Percentiles rank a stretch among this genome's conserved stretches.
Evolutionary conservation across 2,113 vertebrate species (phyloP).

Genomic region (Epinephelus moara): DNA sequence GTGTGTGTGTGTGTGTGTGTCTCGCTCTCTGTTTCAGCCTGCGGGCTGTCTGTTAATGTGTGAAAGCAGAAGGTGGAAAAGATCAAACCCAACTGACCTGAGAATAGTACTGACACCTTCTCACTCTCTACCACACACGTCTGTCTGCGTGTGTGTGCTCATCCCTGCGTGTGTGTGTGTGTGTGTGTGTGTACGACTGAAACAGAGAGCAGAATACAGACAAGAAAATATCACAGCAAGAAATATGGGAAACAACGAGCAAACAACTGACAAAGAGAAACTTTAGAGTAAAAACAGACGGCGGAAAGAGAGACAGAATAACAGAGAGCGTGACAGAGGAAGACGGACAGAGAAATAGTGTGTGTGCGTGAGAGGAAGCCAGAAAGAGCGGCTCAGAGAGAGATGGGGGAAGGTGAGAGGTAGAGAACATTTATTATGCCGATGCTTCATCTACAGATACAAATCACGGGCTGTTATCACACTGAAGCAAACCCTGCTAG

Average conservation of each 20-base stretch:
- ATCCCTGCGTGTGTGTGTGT: constrained; percentile 21
- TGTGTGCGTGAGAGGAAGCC: constrained; percentile 45
- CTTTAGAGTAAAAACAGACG: constrained; percentile 16
- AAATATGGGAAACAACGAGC: background rate
- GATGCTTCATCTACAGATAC: constrained; percentile 83
- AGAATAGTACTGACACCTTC: constrained; percentile 80
- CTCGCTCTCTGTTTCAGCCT: constrained; percentile 67
- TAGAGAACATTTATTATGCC: constrained; percentile 81
- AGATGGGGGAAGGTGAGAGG: constrained; percentile 69
- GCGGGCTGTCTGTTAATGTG: constrained; percentile 75
- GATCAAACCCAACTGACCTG: constrained; percentile 80
- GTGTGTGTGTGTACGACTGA: constrained; percentile 25
- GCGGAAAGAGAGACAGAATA: constrained; percentile 35
- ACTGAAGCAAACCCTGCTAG: constrained; percentile 78
- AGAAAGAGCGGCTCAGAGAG: constrained; percentile 40
- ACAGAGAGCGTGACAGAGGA: constrained; percentile 33
- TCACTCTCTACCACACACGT: constrained; percentile 61
- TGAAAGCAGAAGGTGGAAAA: constrained; percentile 82
- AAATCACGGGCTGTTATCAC: constrained; percentile 84
- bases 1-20: background rate
- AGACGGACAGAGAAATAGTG: constrained; percentile 57
- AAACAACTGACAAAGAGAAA: constrained; percentile 25
- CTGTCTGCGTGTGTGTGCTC: constrained; percentile 14
- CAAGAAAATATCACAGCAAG: constrained; percentile 2
- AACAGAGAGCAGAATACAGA: constrained; percentile 1